Evolutionary conservation across 2,113 vertebrate genomes (phyloP).

Genomic region (Plotosus lineatus): DNA sequence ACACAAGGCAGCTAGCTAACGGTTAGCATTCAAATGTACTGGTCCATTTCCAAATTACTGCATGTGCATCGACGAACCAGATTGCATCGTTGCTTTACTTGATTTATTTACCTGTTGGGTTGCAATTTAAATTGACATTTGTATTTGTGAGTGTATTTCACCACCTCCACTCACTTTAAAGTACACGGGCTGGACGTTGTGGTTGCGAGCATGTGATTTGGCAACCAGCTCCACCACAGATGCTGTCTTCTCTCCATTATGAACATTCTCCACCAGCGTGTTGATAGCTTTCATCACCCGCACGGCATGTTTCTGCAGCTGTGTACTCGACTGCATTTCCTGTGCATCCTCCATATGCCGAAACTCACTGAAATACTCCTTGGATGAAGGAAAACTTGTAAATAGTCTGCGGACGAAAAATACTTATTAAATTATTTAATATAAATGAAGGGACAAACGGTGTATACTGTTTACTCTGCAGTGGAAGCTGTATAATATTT

Average conservation of each 20-base stretch:
- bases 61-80: no score
- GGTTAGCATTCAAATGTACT: no score
- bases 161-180: slow-evolving; percentile 80
- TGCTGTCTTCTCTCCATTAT: slow-evolving; percentile 80
- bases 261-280: slow-evolving; percentile 84
- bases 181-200: slow-evolving; percentile 92
- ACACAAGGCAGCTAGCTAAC: no score
- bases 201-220: slow-evolving; percentile 85
- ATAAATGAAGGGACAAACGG: background rate
- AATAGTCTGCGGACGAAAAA: slow-evolving; percentile 80
- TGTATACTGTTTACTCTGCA: slow-evolving; percentile 32
- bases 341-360: slow-evolving; percentile 67
- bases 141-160: slow-evolving; percentile 2
- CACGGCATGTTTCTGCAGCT: slow-evolving; percentile 83
- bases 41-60: no score
- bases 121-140: background rate
- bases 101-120: background rate
- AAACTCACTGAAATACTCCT: slow-evolving; percentile 95
- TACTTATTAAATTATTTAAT: slow-evolving; percentile 3
- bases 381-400: slow-evolving; percentile 86
- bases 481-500: slow-evolving; percentile 19
- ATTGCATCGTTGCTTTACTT: no score
- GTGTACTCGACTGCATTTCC: slow-evolving; percentile 68
- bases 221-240: slow-evolving; percentile 81
- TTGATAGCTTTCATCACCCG: slow-evolving; percentile 77